Evolutionary conservation across 2,888 invertebrate genomes (phyloP).

Genomic region (Lithophane ornitopus): DNA sequence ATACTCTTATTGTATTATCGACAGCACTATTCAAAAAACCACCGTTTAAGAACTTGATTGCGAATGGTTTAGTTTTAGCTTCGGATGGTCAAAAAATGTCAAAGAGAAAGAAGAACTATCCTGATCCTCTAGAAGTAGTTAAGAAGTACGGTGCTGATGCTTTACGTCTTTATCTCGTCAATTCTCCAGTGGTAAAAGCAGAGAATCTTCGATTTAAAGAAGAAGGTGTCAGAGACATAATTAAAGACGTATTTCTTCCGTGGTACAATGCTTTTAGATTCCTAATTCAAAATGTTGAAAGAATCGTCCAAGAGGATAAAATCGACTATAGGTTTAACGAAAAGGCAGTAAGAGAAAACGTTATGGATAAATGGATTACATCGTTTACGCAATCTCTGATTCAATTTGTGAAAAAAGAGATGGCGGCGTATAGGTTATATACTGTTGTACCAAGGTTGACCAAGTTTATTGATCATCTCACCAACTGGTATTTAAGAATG

Average conservation of each 20-base stretch:
- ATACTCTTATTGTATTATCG: constrained; percentile 98
- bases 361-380: constrained; percentile 99
- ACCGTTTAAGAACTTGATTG: constrained; percentile 99
- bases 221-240: constrained; percentile 98
- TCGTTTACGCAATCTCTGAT: constrained; percentile 98
- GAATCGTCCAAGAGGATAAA: constrained; percentile 93
- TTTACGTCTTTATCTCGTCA: constrained; percentile 98
- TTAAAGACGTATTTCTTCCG: constrained; percentile 99
- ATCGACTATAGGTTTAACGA: constrained; percentile 90
- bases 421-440: constrained; percentile 98
- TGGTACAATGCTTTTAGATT: constrained; percentile 99
- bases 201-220: constrained; percentile 99
- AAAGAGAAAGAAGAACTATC: constrained; percentile 99
- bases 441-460: constrained; percentile 98
- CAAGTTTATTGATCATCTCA: constrained; percentile 99
- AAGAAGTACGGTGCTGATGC: constrained; percentile 99
- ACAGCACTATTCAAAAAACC: constrained; percentile 98
- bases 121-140: constrained; percentile 98
- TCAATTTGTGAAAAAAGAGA: constrained; percentile 96
- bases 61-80: constrained; percentile 98
- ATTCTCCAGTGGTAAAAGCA: constrained; percentile 99
- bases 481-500: constrained; percentile 99
- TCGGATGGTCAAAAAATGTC: constrained; percentile 99
- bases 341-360: constrained; percentile 91
- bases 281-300: constrained; percentile 97